Base-by-base conservation (phyloP, 2,113 vertebrate genomes). In the Cyprinodon tularosa region DNA sequence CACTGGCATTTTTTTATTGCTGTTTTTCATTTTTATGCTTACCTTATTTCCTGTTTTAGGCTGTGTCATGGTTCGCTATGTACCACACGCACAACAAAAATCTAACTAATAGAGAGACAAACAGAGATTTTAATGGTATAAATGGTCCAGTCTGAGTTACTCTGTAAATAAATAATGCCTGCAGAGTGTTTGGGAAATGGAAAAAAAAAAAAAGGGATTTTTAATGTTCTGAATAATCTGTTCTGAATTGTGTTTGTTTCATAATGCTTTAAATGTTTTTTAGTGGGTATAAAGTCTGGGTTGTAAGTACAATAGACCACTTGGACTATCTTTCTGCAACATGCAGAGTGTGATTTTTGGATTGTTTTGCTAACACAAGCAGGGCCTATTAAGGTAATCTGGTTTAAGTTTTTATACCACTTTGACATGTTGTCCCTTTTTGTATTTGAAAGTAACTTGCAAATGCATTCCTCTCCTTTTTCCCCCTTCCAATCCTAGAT, bases 21-120 rank as follows among this genome's bases (percentile, higher is more conserved):
- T 45, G 61, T 70, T 83, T 42, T 11, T n/a, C 71, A 61, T 57
- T 82, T 68, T 68, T 57, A 62, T 62, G 57, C 66, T 63, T 60
- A 74, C 84, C 80, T 88, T 67, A 72, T 83, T 83, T 83, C 79
- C 84, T 76, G 74, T 47, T 67, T 72, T 71, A 83, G 50, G 37
- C 42, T 62, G 72, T 80, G 71, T 83, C 77, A 82, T 48, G 74
- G 82, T 81, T 70, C 15, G 37, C 70, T 59, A 69, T 10, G 48
- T 22, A 61, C 6, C 53, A 63, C 47, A 50, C 53, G 68, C 13
- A 63, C 10, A 12, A 20, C 36, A 10, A 29, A n/a, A n/a, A 64
- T 68, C 74, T 11, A 40, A 39, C 38, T 53, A 65, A 71, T 45
- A 2, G 20, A n/a, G 50, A 57, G 8, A 57, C n/a, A 4, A n/a